phyloP scores from a whole-genome alignment of 2,888 invertebrate genomes.

The Escarpia spicata region DNA sequence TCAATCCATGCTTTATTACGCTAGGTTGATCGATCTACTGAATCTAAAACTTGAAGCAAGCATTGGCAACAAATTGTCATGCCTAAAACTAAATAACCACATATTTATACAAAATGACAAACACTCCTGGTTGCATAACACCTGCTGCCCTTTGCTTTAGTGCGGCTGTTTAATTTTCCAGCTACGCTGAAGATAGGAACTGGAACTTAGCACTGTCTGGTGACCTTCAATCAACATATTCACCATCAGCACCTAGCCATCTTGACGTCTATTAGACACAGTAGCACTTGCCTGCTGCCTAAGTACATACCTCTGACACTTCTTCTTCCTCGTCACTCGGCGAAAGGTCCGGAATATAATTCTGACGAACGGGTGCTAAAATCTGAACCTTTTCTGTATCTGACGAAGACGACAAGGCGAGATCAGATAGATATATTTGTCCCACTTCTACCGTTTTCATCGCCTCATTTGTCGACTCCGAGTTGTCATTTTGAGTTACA shows the following conservation, averaged over 20 bases:
- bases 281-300: background rate
- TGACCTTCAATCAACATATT: slow-evolving; percentile 16
- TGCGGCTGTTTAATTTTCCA: slow-evolving; percentile 16
- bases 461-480: slow-evolving; percentile 48
- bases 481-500: slow-evolving; percentile 70
- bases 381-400: slow-evolving; percentile 44
- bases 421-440: slow-evolving; percentile 51
- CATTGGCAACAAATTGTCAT: background rate
- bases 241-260: background rate
- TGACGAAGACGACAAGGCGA: slow-evolving; percentile 38
- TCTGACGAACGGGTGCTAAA: slow-evolving; percentile 68
- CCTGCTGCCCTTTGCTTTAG: background rate
- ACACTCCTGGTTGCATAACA: background rate
- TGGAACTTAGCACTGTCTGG: slow-evolving; percentile 13
- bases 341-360: slow-evolving; percentile 92
- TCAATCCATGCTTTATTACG: background rate
- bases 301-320: slow-evolving; percentile 87
- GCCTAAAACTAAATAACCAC: background rate
- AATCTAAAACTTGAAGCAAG: background rate
- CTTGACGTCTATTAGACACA: slow-evolving; percentile 24
- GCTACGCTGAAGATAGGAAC: slow-evolving; percentile 3
- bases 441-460: slow-evolving; percentile 55
- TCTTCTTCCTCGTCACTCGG: slow-evolving; percentile 92
- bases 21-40: background rate
- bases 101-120: background rate